Evolutionary conservation across 2,888 invertebrate genomes (phyloP), one percentile per base, ranked within the genome.

Genomic region (Melanargia galathea): DNA sequence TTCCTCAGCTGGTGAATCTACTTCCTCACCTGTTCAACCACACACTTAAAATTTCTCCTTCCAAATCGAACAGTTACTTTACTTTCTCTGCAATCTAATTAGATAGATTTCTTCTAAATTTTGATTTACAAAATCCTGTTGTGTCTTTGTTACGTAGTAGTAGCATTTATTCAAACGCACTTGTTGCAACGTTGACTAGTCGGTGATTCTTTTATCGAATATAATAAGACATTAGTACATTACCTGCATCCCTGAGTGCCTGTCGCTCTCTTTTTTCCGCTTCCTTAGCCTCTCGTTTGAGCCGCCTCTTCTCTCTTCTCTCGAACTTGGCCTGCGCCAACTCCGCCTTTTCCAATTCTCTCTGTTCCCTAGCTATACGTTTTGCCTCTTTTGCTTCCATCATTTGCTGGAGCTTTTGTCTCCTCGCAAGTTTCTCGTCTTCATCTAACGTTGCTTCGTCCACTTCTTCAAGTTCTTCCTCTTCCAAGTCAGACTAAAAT

Each of bases 381-480:
- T 73, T 80, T 38, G 78, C 79, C 69, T 87, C 86, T 1, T 78
- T 80, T 2, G 70, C 75, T 26, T 78, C 73, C 43, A 73, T 65
- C 13, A 86, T 81, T 24, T 81, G 79, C 56, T 69, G 67, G 2
- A 82, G 43, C 66, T 85, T 87, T 2, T 66, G 73, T 0, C 77
- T 82, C 1, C 87, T 82, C 2, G 78, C 84, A 2, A 77, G 80
- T 70, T 80, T 87, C 67, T 90, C 90, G 1, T 86, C 90, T 1
- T 90, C 88, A 57, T 90, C 90, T 55, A 87, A 72, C 11, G 86
- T 84, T 0, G 77, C 70, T 73, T 92, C 87, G 59, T 87, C 87
- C 1, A 89, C 84, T 75, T 87, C 87, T 72, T 92, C 92, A 35
- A 86, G 71, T 30, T 75, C 79, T 67, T 85, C 84, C 60, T 83